Evolutionary conservation across 2,113 vertebrate genomes (phyloP).

Genomic region (Thunnus thynnus): DNA sequence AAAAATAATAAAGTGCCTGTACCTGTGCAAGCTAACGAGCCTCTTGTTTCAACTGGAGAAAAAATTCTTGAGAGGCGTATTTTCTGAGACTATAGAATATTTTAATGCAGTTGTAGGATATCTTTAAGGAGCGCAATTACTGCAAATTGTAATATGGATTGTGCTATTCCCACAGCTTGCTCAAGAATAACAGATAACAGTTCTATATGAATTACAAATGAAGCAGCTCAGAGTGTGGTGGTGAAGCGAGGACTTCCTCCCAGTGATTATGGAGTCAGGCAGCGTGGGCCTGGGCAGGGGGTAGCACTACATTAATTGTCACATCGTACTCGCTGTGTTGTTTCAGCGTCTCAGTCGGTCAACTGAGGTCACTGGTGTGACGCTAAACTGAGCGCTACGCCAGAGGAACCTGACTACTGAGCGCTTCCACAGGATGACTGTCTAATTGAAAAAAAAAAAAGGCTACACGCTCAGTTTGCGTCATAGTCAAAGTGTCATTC

Average conservation of each 20-base stretch:
- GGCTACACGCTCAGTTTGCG: constrained; percentile 25
- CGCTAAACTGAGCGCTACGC: constrained; percentile 29
- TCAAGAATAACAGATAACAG: background rate
- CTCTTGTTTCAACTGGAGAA: constrained; percentile 9
- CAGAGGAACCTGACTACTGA: constrained; percentile 25
- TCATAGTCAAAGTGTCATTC: constrained; percentile 42
- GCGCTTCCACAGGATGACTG: constrained; percentile 6
- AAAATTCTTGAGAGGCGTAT: constrained; percentile 12
- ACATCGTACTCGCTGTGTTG: constrained; percentile 25
- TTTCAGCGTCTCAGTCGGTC: constrained; percentile 41
- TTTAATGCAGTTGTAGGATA: background rate
- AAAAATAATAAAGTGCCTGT: constrained; percentile 20
- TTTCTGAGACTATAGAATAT: constrained; percentile 4
- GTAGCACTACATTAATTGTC: constrained; percentile 28
- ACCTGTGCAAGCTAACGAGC: constrained; percentile 20
- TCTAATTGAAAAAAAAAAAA: constrained; percentile 11
- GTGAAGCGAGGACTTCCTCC: constrained; percentile 16
- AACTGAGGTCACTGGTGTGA: constrained; percentile 52
- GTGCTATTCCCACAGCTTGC: background rate
- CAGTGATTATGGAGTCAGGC: constrained; percentile 19
- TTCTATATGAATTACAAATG: background rate
- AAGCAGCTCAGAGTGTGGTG: constrained; percentile 1
- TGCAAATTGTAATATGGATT: background rate
- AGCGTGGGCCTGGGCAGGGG: constrained; percentile 20
- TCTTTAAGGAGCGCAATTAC: background rate